phyloP scores from a whole-genome alignment of 2,113 vertebrate species.

The Rallus limicola region DNA sequence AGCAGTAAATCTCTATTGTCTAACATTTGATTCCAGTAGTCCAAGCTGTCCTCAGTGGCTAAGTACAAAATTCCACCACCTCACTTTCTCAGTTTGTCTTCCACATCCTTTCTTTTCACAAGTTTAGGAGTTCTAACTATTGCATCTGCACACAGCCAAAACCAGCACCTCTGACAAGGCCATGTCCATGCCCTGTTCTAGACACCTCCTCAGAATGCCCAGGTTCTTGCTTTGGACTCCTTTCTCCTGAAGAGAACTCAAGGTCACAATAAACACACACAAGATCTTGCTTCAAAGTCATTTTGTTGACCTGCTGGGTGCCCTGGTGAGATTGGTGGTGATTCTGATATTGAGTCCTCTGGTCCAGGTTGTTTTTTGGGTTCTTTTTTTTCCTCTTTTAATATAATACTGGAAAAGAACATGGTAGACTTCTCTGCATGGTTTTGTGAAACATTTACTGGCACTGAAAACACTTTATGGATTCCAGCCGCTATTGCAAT shows the following conservation, averaged over 20 bases:
- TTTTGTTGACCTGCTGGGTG: neutral
- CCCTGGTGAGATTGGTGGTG: neutral
- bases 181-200: neutral
- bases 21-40: neutral
- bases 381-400: neutral
- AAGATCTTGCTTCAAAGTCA: neutral
- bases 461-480: conserved; percentile 4
- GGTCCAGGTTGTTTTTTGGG: neutral
- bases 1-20: neutral
- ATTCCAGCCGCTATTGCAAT: conserved; percentile 19
- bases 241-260: neutral
- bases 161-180: neutral
- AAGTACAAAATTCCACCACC: neutral
- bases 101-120: neutral
- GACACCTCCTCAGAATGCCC: neutral
- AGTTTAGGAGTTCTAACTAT: neutral
- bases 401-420: conserved; percentile 2
- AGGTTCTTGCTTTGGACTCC: neutral
- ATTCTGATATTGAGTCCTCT: neutral
- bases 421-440: neutral
- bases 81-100: neutral
- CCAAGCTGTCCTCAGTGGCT: neutral
- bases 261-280: neutral
- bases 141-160: neutral
- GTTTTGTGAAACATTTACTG: conserved; percentile 34